These are phyloP conservation scores for Eubucco bourcierii DNA, from an alignment of 2,113 vertebrate species.

Conservation along the genomic window DNA sequence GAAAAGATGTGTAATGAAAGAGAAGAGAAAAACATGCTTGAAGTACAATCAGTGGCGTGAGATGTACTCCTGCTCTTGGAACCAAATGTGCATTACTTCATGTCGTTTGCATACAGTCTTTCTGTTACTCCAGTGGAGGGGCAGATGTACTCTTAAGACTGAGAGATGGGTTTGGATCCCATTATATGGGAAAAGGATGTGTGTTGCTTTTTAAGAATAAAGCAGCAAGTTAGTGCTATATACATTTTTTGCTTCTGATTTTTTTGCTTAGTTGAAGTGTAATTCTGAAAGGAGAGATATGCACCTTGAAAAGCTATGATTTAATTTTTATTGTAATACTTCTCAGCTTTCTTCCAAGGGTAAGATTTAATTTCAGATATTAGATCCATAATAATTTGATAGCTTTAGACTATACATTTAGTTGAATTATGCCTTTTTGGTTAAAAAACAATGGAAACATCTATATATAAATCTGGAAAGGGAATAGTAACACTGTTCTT, in stretches of 20 bases:
- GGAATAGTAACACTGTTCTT: background rate
- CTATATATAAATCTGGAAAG: background rate
- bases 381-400: background rate
- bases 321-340: background rate
- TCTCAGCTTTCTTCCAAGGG: background rate
- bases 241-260: background rate
- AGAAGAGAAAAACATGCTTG: background rate
- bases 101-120: background rate
- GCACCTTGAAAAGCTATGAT: background rate
- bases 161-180: background rate
- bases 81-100: background rate
- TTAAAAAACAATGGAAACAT: background rate
- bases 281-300: background rate
- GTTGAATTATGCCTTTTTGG: background rate
- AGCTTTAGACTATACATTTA: background rate
- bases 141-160: background rate
- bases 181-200: background rate
- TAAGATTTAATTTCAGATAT: background rate
- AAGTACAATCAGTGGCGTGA: background rate
- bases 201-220: background rate
- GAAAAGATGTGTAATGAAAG: constrained; percentile 18
- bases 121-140: background rate
- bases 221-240: background rate
- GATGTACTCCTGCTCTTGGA: background rate
- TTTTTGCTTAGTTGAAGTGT: background rate